Base-by-base conservation (phyloP, 2,888 invertebrate species). In the Tortrix viridana region DNA sequence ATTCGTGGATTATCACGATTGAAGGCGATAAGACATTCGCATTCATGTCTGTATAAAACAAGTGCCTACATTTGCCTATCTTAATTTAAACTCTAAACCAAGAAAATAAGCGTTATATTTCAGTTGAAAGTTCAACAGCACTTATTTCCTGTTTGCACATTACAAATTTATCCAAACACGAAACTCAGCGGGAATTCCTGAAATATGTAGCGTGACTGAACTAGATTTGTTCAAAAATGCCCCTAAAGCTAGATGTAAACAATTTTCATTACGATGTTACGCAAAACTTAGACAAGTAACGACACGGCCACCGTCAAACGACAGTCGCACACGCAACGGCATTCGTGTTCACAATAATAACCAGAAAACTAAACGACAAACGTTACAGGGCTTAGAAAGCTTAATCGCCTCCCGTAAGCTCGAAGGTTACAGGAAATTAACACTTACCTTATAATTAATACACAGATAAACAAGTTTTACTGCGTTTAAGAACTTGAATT, bases 211-310 rank as follows among this genome's bases (percentile, higher is more conserved):
- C 63, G 63, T 63, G 63, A 63, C 63, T 41, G n/a, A 18, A 26
- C 47, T 63, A 63, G 63, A 63, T 63, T 63, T 63, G 63, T 63
- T 48, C 22, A 63, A 60, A 58, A 63, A 63, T 63, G 72, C 68
- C 71, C 76, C 74, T 75, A 76, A 74, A 74, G 74, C 71, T 71
- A 73, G 75, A 79, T 77, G 80, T 79, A 82, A 84, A 83, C 85
- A 85, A 82, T 84, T 85, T 85, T 84, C 86, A 85, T 77, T 75
- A 77, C 76, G 73, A 79, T 80, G 79, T 85, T 79, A 75, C 77
- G 71, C 76, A 77, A 74, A 79, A 84, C 76, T 79, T 79, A 75
- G 74, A 76, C 79, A 74, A 83, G 87, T 88, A 88, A 89, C 88
- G 89, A 80, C 74, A 85, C 74, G 76, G 76, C 76, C 71, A 74